Percentiles rank a stretch among this genome's conserved stretches.
Evolutionary conservation across 2,888 invertebrate species (phyloP).

Genomic region (Aleiodes leptofemur): DNA sequence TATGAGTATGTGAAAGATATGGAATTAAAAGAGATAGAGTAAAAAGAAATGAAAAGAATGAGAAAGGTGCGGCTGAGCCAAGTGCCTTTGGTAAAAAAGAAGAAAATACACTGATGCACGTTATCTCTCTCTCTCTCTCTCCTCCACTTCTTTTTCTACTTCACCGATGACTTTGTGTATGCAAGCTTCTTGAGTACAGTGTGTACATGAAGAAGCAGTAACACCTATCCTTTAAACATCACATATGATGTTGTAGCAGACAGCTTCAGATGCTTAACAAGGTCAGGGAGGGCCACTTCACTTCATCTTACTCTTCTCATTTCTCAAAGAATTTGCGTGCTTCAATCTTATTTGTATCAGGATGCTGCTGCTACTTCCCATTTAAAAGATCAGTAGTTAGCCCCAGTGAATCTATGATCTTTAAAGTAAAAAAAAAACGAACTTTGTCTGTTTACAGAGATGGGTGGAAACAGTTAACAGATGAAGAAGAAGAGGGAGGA

Average conservation of each 20-base stretch:
- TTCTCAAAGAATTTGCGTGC: no score
- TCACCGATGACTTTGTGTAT: conserved; percentile 19
- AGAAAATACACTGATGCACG: conserved; percentile 19
- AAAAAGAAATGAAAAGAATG: conserved; percentile 10
- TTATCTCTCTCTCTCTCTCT: conserved; percentile 26
- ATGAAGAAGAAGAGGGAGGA: background rate
- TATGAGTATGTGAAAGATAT: conserved; percentile 22
- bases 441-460: conserved; percentile 7
- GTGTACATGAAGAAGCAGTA: conserved; percentile 29
- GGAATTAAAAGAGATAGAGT: conserved; percentile 15
- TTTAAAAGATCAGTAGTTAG: no score
- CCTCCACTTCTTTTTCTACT: background rate
- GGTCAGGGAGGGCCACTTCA: no score
- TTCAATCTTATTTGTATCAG: no score
- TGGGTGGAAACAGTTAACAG: background rate
- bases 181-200: conserved; percentile 11
- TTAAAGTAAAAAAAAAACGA: background rate
- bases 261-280: no score
- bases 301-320: no score
- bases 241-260: no score
- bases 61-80: conserved; percentile 24
- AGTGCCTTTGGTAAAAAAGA: background rate
- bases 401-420: conserved; percentile 8
- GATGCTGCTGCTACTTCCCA: no score
- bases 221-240: conserved; percentile 2